A percentile compares a stretch with the other conserved stretches of the same genome.
Conservation (phyloP, 2,888 invertebrate species). For the Standfussiana lucernea region DNA sequence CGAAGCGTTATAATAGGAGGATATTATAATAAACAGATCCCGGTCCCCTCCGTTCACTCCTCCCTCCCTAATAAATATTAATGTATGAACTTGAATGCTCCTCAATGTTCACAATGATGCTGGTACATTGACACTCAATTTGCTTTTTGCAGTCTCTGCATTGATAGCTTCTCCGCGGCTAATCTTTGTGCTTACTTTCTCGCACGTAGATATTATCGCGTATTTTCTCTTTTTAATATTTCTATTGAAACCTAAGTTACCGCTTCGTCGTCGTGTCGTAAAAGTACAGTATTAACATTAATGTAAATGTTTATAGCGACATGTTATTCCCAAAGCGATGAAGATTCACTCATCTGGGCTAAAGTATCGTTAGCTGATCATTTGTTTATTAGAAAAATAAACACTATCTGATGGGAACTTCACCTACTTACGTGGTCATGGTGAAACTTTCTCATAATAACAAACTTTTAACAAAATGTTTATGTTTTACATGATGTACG, state of each 20-base stretch:
- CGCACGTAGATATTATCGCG: slow-evolving; percentile 38
- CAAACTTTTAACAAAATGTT: slow-evolving; percentile 53
- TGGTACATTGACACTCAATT: slow-evolving; percentile 90
- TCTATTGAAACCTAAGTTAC: slow-evolving; percentile 29
- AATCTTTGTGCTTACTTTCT: slow-evolving; percentile 63
- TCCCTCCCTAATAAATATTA: slow-evolving; percentile 89
- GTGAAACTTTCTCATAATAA: slow-evolving; percentile 54
- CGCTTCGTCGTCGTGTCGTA: slow-evolving; percentile 13
- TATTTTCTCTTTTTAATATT: slow-evolving; percentile 31
- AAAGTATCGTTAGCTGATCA: slow-evolving; percentile 42
- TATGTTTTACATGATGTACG: slow-evolving; percentile 13
- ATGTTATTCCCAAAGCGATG: slow-evolving; percentile 50
- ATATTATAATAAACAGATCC: slow-evolving; percentile 90
- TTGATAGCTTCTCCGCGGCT: slow-evolving; percentile 67
- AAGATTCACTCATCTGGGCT: slow-evolving; percentile 60
- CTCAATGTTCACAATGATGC: slow-evolving; percentile 85
- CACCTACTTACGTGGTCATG: slow-evolving; percentile 33
- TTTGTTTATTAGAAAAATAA: slow-evolving; percentile 65
- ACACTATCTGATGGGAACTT: slow-evolving; percentile 62
- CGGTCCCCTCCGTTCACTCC: slow-evolving; percentile 81
- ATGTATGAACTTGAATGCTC: slow-evolving; percentile 88
- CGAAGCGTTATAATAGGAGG: slow-evolving; percentile 90
- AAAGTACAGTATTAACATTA: slow-evolving; percentile 45
- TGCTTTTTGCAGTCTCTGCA: slow-evolving; percentile 79
- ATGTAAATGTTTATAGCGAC: slow-evolving; percentile 56